Evolutionary conservation across 2,797 vertebrate genomes (phyloP), one percentile per base, ranked within the genome.

Genomic region (Jordanella pulchra): DNA sequence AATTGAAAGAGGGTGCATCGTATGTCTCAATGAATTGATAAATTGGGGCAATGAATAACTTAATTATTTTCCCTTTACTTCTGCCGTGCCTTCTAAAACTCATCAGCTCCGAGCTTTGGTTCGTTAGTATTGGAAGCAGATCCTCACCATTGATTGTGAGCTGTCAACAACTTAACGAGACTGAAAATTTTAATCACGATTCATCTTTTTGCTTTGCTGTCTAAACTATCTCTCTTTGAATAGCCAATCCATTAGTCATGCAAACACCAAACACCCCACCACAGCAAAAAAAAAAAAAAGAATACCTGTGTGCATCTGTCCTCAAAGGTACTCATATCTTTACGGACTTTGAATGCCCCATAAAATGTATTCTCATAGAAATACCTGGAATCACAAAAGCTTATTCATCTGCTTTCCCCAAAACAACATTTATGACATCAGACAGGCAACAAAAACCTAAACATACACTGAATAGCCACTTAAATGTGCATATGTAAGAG

Each of bases 101-200:
- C 84, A 75, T 75, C 82, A 93, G 84, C 66, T 75, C 48, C 76
- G 78, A 90, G 91, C 87, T 85, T 66, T 61, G 78, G 78, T 87
- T 93, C 71, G 75, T 93, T 91, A 86, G 87, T 79, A 93, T 89
- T 85, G 77, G 78, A 90, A 89, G 89, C 82, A 87, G 88, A 91
- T 89, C 84, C 84, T 89, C 72, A 7, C 69, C 85, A 93, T 93
- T 68, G 88, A 94, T 94, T 81, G 82, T 65, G 17, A 76, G 80
- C 87, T 92, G 92, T 93, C 93, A 85, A 87, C 90, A 88, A 91
- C 86, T 89, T 93, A 93, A 93, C 89, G 71, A 90, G 90, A 93
- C 82, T 84, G 84, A 90, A 92, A 85, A 84, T 92, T 93, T 91
- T 93, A 94, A 94, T 95, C 93, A 91, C 81, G 45, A 86, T 89